A percentile compares a stretch with the other conserved stretches of the same genome.
phyloP scores from a whole-genome alignment of 2,888 invertebrate genomes.

The Didymodactylos carnosus region DNA sequence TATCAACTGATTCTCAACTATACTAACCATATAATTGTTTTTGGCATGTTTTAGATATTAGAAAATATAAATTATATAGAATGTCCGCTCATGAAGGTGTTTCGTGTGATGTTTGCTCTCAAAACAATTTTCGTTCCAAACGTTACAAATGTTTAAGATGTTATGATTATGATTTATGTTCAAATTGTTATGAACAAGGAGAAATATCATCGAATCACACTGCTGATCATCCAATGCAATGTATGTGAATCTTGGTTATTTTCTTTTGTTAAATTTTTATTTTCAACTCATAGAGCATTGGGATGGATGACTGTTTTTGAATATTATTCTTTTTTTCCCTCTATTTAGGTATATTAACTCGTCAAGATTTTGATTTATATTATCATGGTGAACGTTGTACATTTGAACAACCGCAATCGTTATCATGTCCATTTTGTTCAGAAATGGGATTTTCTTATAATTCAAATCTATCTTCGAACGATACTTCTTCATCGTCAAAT shows the following conservation, averaged over 20 bases:
- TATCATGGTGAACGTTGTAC: constrained; percentile 75
- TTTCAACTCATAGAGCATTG: too few relatives aligned
- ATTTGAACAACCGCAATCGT: constrained; percentile 76
- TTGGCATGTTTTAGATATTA: too few relatives aligned
- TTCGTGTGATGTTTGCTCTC: constrained; percentile 96
- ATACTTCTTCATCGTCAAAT: background rate
- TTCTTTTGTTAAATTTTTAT: background rate
- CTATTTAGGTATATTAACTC: constrained; percentile 1
- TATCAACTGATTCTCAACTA: too few relatives aligned
- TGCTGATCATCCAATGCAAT: constrained; percentile 94
- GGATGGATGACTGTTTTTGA: too few relatives aligned
- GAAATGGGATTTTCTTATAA: constrained; percentile 84
- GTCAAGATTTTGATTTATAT: constrained; percentile 51
- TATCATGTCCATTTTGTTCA: constrained; percentile 91
- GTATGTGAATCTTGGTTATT: constrained; percentile 41
- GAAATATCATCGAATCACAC: constrained; percentile 48
- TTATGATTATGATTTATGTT: constrained; percentile 95
- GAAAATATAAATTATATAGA: too few relatives aligned
- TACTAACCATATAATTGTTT: too few relatives aligned
- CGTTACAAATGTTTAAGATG: constrained; percentile 96
- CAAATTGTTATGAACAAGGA: constrained; percentile 61
- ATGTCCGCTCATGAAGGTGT: constrained; percentile 49
- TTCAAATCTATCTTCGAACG: constrained; percentile 34
- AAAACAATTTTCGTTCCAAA: constrained; percentile 85
- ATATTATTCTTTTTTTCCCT: background rate